Evolutionary conservation across 1,140 invertebrate species (phyloP).

Genomic region (Drosophila simulans): DNA sequence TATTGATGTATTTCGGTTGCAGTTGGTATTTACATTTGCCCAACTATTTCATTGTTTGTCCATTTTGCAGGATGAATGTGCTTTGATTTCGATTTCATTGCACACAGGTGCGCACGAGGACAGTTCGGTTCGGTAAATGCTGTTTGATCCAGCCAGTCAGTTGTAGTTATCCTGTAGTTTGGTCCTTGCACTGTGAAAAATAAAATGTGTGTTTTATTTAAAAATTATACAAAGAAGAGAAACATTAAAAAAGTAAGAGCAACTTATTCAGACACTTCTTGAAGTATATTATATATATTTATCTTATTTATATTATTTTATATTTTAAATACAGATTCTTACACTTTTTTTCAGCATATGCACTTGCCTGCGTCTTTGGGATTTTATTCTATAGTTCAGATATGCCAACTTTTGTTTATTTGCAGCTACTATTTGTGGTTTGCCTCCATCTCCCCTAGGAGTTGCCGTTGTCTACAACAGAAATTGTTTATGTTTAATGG

Average conservation of each 20-base stretch:
- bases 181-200: conserved; percentile 9
- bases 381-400: neutral
- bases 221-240: no score
- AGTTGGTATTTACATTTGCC: conserved; percentile 34
- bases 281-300: no score
- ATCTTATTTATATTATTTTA: no score
- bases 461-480: neutral
- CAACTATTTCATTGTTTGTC: conserved; percentile 47
- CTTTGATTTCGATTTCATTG: conserved; percentile 43
- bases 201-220: no score
- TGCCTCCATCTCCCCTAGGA: neutral
- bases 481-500: conserved; percentile 34
- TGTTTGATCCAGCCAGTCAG: conserved; percentile 52
- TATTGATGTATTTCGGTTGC: conserved; percentile 29
- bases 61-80: conserved; percentile 43
- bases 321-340: no score
- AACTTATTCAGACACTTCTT: no score
- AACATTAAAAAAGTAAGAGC: no score
- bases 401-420: conserved; percentile 12
- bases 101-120: conserved; percentile 20
- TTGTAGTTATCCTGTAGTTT: conserved; percentile 9
- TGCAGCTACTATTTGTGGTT: neutral
- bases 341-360: neutral
- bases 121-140: conserved; percentile 31
- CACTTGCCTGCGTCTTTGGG: neutral